Conservation (phyloP, 2,888 invertebrate genomes). For the Tenthredo livida region DNA sequence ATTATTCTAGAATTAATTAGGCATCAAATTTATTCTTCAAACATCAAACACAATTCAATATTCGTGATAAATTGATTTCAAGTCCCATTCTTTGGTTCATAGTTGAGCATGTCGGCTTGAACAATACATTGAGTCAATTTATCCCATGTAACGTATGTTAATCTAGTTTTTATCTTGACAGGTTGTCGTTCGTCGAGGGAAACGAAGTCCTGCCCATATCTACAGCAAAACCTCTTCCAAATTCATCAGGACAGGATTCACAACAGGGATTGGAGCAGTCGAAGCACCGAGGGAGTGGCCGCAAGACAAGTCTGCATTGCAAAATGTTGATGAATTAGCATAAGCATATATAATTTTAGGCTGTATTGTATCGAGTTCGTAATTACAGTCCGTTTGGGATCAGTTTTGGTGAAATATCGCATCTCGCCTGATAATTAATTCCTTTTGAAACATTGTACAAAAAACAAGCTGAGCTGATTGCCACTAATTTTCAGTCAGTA, state of each 20-base stretch:
- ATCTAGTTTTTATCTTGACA: slow-evolving; percentile 73
- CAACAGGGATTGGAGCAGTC: slow-evolving; percentile 95
- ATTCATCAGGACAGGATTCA: slow-evolving; percentile 91
- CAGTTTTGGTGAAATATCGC: neutral
- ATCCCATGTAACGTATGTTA: neutral
- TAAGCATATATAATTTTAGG: neutral
- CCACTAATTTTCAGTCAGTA: neutral
- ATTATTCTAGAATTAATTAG: neutral
- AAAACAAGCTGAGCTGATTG: neutral
- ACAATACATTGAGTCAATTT: neutral
- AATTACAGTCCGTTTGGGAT: neutral
- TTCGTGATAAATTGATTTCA: neutral
- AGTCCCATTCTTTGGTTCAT: no score
- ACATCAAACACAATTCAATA: neutral
- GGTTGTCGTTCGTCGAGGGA: slow-evolving; percentile 97
- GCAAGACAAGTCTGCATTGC: slow-evolving; percentile 71
- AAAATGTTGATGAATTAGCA: neutral
- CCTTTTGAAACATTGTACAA: neutral
- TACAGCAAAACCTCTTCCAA: slow-evolving; percentile 97
- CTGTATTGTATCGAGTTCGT: neutral
- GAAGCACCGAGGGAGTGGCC: slow-evolving; percentile 77
- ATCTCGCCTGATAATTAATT: neutral
- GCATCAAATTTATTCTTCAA: neutral
- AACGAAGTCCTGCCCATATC: slow-evolving; percentile 98
- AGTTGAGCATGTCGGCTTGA: neutral